Percentiles rank a stretch among this genome's conserved stretches.
These are phyloP conservation scores for Deilephila elpenor DNA, from an alignment of 2,888 invertebrate species.

Conservation along the genomic window DNA sequence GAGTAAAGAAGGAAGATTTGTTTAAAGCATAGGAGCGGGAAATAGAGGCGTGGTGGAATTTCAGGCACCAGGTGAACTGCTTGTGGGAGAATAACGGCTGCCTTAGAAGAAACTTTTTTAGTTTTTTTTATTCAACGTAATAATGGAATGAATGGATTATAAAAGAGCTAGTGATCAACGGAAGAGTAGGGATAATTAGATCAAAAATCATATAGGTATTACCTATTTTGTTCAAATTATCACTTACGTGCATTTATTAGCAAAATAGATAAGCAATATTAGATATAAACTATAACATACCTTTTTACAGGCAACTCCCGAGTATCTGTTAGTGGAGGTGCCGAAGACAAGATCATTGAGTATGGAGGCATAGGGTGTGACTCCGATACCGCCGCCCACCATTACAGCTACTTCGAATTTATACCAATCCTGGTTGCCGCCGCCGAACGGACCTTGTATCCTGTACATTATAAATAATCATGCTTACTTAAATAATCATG, in stretches of 20 bases:
- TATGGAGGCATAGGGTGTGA: conserved; percentile 98
- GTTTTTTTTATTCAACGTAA: no score
- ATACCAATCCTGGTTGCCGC: conserved; percentile 99
- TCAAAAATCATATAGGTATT: no score
- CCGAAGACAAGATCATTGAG: conserved; percentile 98
- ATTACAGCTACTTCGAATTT: conserved; percentile 99
- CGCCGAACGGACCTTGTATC: conserved; percentile 98
- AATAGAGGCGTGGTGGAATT: neutral
- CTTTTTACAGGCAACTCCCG: conserved; percentile 98
- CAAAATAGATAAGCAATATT: no score
- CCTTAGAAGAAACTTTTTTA: no score
- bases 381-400: conserved; percentile 99
- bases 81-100: no score
- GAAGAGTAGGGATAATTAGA: no score
- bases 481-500: no score
- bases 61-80: no score
- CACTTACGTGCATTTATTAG: no score
- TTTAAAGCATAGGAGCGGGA: no score
- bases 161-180: neutral
- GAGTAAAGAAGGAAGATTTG: neutral
- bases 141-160: neutral
- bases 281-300: conserved; percentile 68
- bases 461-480: conserved; percentile 62
- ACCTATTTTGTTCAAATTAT: no score
- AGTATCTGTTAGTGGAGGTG: conserved; percentile 97